These are phyloP conservation scores for Coregonus sp. DNA, from an alignment of 2,797 vertebrate genomes.

Conservation along the genomic window DNA sequence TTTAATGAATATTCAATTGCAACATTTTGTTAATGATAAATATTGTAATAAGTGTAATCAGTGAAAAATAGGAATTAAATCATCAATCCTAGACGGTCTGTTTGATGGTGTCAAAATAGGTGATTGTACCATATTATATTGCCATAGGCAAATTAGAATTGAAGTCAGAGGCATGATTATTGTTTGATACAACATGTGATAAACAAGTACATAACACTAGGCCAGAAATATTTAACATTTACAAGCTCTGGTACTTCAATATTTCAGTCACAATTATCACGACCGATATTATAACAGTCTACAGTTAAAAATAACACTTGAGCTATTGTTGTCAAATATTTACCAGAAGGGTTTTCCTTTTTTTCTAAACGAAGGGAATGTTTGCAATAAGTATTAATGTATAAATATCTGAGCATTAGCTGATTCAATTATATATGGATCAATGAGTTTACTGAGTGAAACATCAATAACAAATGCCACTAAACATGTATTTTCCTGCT, in stretches of 20 bases:
- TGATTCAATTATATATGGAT: conserved; percentile 74
- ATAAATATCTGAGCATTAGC: conserved; percentile 56
- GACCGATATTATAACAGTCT: conserved; percentile 9
- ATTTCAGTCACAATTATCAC: conserved; percentile 26
- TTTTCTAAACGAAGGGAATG: conserved; percentile 34
- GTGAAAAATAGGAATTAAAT: conserved; percentile 15
- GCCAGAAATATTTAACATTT: not conserved
- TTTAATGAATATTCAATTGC: conserved; percentile 65
- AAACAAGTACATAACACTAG: not conserved
- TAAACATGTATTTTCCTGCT: conserved; percentile 62
- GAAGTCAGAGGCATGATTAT: not conserved
- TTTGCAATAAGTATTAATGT: conserved; percentile 64
- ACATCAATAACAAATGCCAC: conserved; percentile 72
- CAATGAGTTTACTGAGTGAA: conserved; percentile 65
- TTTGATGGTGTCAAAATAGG: not conserved
- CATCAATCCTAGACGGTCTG: not conserved
- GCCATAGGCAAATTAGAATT: not conserved
- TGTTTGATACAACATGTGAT: not conserved
- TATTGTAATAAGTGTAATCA: not conserved
- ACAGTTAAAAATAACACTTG: conserved; percentile 14
- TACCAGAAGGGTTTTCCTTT: conserved; percentile 31
- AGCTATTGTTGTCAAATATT: conserved; percentile 43
- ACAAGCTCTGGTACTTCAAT: conserved; percentile 5
- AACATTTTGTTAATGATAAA: conserved; percentile 42
- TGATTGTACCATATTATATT: not conserved